Evolutionary conservation across 1,140 invertebrate species (phyloP).

Genomic region (Drosophila tropicalis): DNA sequence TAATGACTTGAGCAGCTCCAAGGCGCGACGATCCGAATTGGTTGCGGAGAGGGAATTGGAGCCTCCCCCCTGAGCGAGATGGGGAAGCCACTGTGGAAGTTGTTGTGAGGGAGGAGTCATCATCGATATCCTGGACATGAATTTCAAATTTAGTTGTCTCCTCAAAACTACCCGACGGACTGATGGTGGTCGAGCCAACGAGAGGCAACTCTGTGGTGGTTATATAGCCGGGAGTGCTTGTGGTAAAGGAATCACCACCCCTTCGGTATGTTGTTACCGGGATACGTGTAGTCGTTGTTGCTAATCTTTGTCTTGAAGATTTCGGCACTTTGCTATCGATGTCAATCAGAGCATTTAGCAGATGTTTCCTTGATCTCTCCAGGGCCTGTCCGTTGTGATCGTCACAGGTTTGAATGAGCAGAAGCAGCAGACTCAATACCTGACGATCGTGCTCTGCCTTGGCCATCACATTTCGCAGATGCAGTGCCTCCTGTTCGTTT

Average conservation of each 20-base stretch:
- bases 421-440: slow-evolving; percentile 88
- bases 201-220: slow-evolving; percentile 65
- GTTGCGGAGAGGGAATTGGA: slow-evolving; percentile 74
- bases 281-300: slow-evolving; percentile 66
- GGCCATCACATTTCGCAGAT: slow-evolving; percentile 91
- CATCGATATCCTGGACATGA: slow-evolving; percentile 74
- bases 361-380: slow-evolving; percentile 86
- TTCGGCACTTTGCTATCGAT: slow-evolving; percentile 83
- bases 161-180: slow-evolving; percentile 56
- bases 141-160: slow-evolving; percentile 81
- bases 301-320: slow-evolving; percentile 66
- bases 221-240: slow-evolving; percentile 64
- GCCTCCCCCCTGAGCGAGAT: slow-evolving; percentile 33
- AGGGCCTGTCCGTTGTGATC: slow-evolving; percentile 87
- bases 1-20: slow-evolving; percentile 91
- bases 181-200: slow-evolving; percentile 52
- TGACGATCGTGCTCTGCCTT: slow-evolving; percentile 90
- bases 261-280: slow-evolving; percentile 73
- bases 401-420: slow-evolving; percentile 90
- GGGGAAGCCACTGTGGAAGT: slow-evolving; percentile 48
- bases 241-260: slow-evolving; percentile 49
- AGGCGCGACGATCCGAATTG: slow-evolving; percentile 88
- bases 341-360: slow-evolving; percentile 87
- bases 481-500: slow-evolving; percentile 89
- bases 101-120: slow-evolving; percentile 22